Evolutionary conservation across 2,888 invertebrate species (phyloP).

Genomic region (Cantharis nigra): DNA sequence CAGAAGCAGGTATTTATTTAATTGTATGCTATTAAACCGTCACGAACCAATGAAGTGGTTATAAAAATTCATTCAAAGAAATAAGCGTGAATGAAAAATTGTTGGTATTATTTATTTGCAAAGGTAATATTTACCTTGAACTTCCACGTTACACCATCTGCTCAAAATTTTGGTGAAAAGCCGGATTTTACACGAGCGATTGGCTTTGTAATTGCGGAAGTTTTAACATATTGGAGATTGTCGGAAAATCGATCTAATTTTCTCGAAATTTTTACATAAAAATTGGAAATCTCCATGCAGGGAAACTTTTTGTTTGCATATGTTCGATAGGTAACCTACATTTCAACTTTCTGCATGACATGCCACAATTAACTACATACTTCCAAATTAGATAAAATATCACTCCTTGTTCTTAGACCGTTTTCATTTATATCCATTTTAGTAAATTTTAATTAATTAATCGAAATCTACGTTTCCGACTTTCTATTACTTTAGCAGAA

Average conservation of each 20-base stretch:
- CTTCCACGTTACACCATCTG: not conserved
- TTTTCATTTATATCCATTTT: not conserved
- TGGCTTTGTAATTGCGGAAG: not conserved
- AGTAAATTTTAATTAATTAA: not conserved
- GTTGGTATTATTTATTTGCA: not conserved
- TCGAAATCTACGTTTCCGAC: not conserved
- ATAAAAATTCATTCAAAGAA: not conserved
- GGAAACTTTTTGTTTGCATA: slow-evolving; percentile 9
- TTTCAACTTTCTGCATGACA: slow-evolving; percentile 9
- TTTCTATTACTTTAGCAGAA: not conserved
- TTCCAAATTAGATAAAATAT: not conserved
- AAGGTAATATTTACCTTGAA: not conserved
- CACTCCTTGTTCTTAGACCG: not conserved
- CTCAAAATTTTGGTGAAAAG: not conserved
- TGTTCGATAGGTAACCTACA: slow-evolving; percentile 13
- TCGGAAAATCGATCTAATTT: not conserved
- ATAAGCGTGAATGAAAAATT: not conserved
- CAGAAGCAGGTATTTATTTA: not conserved
- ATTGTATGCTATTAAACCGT: not conserved
- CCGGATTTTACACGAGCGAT: not conserved
- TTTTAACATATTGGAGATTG: not conserved
- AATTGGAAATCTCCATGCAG: not conserved
- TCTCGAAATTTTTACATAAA: not conserved
- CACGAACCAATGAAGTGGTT: not conserved
- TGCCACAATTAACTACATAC: not conserved